These are phyloP conservation scores for Intellagama lesueurii DNA, from an alignment of 2,797 vertebrate genomes.

Conservation along the genomic window DNA sequence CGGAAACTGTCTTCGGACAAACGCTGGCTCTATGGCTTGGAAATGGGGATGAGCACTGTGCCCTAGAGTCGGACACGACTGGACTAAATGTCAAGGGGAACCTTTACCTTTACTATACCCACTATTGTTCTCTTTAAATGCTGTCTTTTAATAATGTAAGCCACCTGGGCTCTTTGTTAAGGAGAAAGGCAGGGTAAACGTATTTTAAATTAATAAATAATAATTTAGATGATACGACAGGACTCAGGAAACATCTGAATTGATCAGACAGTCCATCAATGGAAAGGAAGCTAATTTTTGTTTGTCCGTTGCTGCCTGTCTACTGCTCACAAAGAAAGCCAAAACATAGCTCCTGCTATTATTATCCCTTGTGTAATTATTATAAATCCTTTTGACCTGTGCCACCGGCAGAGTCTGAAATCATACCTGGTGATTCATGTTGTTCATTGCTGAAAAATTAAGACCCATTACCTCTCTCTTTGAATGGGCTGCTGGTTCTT, in stretches of 20 bases:
- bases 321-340: not conserved
- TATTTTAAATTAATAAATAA: too few relatives aligned
- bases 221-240: not conserved
- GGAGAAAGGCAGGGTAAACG: too few relatives aligned
- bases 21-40: too few relatives aligned
- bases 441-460: not conserved
- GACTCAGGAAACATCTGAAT: not conserved
- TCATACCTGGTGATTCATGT: not conserved
- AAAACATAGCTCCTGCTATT: not conserved
- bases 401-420: not conserved
- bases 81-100: too few relatives aligned
- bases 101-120: too few relatives aligned
- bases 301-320: not conserved
- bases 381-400: slow-evolving; percentile 32
- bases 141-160: too few relatives aligned
- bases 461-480: slow-evolving; percentile 6
- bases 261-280: not conserved
- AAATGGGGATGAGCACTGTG: too few relatives aligned
- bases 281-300: not conserved
- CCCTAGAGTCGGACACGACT: too few relatives aligned
- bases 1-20: too few relatives aligned
- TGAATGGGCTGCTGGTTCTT: not conserved
- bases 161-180: too few relatives aligned
- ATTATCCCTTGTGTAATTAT: slow-evolving; percentile 21
- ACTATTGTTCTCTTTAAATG: too few relatives aligned